A percentile compares a stretch with the other conserved stretches of the same genome.
Conservation (phyloP, 2,113 vertebrate genomes). For the Petroica traversi region DNA sequence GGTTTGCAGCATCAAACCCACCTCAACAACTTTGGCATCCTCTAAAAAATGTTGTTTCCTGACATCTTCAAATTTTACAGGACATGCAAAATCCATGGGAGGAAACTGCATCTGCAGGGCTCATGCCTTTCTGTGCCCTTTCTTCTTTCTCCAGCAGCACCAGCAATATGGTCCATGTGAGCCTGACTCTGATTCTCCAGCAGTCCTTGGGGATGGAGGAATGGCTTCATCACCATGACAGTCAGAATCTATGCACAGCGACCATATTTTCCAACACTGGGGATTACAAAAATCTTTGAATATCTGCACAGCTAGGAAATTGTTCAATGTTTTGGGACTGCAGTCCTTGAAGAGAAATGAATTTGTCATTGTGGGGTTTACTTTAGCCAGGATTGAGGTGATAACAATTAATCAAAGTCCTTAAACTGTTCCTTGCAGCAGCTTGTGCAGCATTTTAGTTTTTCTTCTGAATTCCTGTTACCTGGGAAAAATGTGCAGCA, state of each 20-base stretch:
- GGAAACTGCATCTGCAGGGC: not conserved
- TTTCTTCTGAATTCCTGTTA: not conserved
- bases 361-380: not conserved
- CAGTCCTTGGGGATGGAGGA: not conserved
- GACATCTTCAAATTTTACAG: not conserved
- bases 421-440: not conserved
- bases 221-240: not conserved
- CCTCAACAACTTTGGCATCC: not conserved
- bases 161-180: rapidly evolving
- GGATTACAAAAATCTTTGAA: not conserved
- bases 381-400: not conserved
- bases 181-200: not conserved
- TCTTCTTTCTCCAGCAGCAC: not conserved
- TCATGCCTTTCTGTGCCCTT: not conserved
- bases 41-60: not conserved
- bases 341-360: not conserved
- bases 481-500: not conserved
- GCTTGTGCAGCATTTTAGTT: not conserved
- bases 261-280: not conserved
- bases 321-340: not conserved
- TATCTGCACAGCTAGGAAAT: not conserved
- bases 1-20: not conserved
- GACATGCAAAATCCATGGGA: not conserved
- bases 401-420: not conserved
- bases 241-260: not conserved